Conservation (phyloP, 2,113 vertebrate species). For the Gila orcuttii region DNA sequence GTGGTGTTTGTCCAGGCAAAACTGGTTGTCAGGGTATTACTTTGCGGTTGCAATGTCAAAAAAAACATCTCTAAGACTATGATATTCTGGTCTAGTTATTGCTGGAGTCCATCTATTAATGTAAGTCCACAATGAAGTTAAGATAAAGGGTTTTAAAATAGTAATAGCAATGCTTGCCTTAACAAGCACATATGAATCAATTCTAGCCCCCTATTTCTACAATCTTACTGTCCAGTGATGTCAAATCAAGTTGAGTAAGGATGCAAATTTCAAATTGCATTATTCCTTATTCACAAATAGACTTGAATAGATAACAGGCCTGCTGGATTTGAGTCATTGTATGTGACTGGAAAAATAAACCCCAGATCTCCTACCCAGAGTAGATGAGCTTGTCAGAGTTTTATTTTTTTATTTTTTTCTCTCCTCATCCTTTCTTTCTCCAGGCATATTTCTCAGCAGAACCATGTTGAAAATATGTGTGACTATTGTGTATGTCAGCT, state of each 20-base stretch:
- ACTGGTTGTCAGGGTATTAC: neutral
- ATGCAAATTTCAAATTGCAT: neutral
- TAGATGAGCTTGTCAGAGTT: neutral
- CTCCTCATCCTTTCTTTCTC: neutral
- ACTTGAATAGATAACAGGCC: constrained; percentile 9
- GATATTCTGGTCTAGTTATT: neutral
- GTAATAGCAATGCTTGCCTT: neutral
- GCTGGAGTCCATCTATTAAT: neutral
- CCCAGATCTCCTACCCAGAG: neutral
- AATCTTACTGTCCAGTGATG: neutral
- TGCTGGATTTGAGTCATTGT: constrained; percentile 9
- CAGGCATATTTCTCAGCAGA: constrained; percentile 1
- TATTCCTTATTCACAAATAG: constrained; percentile 8
- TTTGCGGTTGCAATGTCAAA: neutral
- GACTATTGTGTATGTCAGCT: constrained; percentile 17
- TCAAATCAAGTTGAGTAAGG: neutral
- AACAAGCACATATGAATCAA: neutral
- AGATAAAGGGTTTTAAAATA: neutral
- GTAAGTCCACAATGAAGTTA: neutral
- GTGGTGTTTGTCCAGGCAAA: neutral
- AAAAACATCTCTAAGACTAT: neutral
- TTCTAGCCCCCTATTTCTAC: neutral
- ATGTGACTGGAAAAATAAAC: neutral
- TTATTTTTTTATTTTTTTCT: neutral
- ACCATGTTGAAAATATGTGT: constrained; percentile 2